phyloP scores from a whole-genome alignment of 2,888 invertebrate genomes.

The Microdon myrmicae region DNA sequence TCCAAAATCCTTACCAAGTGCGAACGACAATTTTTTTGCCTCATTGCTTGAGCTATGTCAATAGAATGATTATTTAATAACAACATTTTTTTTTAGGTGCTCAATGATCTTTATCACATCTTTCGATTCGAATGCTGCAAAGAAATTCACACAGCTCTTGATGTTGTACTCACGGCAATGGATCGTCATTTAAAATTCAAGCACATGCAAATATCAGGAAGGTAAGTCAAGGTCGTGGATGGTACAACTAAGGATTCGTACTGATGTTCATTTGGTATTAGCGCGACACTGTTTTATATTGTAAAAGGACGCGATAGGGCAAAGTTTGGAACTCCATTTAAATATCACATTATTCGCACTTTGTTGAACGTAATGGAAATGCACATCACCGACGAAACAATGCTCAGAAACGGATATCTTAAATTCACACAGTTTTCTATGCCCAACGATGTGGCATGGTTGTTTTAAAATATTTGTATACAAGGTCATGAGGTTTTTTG shows the following conservation, averaged over 20 bases:
- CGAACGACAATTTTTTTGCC: no score
- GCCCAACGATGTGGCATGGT: constrained; percentile 89
- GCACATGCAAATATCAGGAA: constrained; percentile 92
- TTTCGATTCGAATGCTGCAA: constrained; percentile 86
- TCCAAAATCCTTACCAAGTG: no score
- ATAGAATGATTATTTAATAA: constrained; percentile 1
- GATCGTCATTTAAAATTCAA: constrained; percentile 85
- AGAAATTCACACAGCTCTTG: constrained; percentile 78
- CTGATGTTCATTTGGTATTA: constrained; percentile 64
- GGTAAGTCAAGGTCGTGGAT: no score
- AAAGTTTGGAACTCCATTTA: constrained; percentile 77
- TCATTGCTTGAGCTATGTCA: background rate
- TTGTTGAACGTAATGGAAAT: constrained; percentile 89
- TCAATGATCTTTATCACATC: constrained; percentile 90
- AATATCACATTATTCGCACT: constrained; percentile 82
- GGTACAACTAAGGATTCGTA: background rate
- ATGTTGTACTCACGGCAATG: constrained; percentile 90
- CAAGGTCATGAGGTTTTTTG: no score
- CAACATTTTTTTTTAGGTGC: constrained; percentile 69
- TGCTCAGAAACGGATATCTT: constrained; percentile 96
- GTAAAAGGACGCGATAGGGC: constrained; percentile 86
- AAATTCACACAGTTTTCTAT: constrained; percentile 95
- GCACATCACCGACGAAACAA: constrained; percentile 86
- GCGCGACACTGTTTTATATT: constrained; percentile 94
- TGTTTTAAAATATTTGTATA: constrained; percentile 10